Evolutionary conservation across 2,888 invertebrate species (phyloP), one percentile per base, ranked within the genome.

Genomic region (Miltochrista miniata): DNA sequence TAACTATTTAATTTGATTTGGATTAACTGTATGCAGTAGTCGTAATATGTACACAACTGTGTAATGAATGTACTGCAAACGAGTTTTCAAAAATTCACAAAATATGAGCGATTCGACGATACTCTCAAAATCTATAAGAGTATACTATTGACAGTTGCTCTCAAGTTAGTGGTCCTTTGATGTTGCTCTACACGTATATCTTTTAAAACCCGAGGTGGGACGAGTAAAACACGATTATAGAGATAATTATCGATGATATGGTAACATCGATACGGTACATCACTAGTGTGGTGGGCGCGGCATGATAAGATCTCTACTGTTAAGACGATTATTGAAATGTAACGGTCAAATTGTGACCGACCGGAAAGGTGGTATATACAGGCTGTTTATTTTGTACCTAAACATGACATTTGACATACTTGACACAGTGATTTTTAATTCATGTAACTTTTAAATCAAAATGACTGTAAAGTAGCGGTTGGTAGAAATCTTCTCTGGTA

Each of bases 291-390:
- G 81, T 85, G 80, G 91, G 91, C 81, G 91, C 86, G 89, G 83
- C 75, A 63, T 75, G 91, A 91, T 90, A 91, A 84, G 76, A 90
- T 90, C 90, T 84, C 70, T 74, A 76, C 85, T 87, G 85, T 87
- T 91, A 91, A 91, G 90, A 89, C 87, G 91, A 91, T 91, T 91
- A 91, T 91, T 91, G 91, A 91, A 91, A 83, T 91, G 90, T 91
- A 91, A 91, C 91, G 91, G 91, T 90, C 91, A 90, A 85, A 90
- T 87, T 91, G 90, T 89, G 90, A 83, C 85, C 90, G 84, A 84
- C 86, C 86, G 87, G 87, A 89, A 87, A 87, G 80, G 81, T 74
- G 65, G 53, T 35, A 51, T 47, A 50, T 78, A 89, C 73, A 79
- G 79, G 61, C 0, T 83, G 87, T 54, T 72, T 35, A 44, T 37